Conservation (phyloP, 1,140 invertebrate genomes). For the Ctenoplectra terminalis region DNA sequence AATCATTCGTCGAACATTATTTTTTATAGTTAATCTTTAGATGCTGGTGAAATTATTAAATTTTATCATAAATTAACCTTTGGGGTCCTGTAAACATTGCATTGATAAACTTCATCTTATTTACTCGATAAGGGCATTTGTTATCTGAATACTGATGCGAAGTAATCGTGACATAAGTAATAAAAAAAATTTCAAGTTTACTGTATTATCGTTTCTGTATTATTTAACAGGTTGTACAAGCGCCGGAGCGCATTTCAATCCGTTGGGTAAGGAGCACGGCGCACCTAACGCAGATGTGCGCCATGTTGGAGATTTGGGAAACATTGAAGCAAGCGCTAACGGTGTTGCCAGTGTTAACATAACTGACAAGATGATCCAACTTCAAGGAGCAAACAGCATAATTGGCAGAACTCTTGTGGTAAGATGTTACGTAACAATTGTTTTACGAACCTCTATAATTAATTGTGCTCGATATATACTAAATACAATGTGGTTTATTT, state of each 20-base stretch:
- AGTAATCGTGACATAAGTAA: background rate
- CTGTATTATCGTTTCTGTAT: background rate
- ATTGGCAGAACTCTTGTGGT: slow-evolving; percentile 95
- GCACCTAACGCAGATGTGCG: slow-evolving; percentile 88
- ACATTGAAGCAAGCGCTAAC: slow-evolving; percentile 89
- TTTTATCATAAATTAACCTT: slow-evolving; percentile 2
- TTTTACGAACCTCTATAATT: background rate
- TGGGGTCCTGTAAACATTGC: background rate
- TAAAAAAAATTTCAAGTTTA: background rate
- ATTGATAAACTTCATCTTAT: background rate
- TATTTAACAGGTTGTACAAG: slow-evolving; percentile 91
- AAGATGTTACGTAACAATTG: slow-evolving; percentile 63
- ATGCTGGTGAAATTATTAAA: background rate
- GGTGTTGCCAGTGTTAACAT: slow-evolving; percentile 92
- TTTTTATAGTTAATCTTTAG: background rate
- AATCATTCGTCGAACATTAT: background rate
- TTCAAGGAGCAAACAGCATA: slow-evolving; percentile 90
- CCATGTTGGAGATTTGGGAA: slow-evolving; percentile 97
- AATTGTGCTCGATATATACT: background rate
- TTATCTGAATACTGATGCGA: background rate
- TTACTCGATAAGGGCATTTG: background rate
- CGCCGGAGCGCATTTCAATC: slow-evolving; percentile 98
- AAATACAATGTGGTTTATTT: background rate
- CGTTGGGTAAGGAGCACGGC: slow-evolving; percentile 92
- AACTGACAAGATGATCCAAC: slow-evolving; percentile 88